These are phyloP conservation scores for Lerista edwardsae DNA, from an alignment of 2,797 vertebrate genomes.

Conservation along the genomic window DNA sequence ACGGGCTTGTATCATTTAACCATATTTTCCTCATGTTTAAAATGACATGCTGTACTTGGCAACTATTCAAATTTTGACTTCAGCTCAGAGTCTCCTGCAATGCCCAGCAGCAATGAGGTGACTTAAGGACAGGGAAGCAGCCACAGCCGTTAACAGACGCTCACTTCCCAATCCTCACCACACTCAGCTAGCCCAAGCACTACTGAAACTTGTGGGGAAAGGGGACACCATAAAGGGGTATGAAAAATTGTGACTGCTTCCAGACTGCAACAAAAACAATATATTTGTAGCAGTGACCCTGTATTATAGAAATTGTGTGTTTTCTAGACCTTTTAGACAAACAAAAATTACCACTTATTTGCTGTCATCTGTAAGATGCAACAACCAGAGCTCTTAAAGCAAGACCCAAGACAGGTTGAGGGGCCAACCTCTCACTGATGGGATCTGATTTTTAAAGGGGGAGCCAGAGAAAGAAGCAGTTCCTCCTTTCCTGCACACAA, in stretches of 20 bases:
- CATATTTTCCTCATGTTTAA: slow-evolving; percentile 57
- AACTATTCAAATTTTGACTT: slow-evolving; percentile 55
- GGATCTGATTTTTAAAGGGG: no score
- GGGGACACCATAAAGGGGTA: neutral
- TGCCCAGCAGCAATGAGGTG: slow-evolving; percentile 55
- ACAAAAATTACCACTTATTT: neutral
- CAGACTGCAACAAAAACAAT: neutral
- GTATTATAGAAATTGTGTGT: neutral
- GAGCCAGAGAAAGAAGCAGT: no score
- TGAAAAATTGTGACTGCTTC: neutral
- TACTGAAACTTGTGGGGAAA: neutral
- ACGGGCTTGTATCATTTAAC: slow-evolving; percentile 52
- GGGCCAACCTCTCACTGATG: neutral
- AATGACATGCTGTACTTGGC: slow-evolving; percentile 64
- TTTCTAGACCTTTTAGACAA: neutral
- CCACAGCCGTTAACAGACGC: no score
- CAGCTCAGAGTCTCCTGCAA: slow-evolving; percentile 51
- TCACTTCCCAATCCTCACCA: neutral
- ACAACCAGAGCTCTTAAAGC: no score
- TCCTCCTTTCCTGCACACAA: no score
- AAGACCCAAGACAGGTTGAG: neutral
- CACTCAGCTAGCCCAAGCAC: neutral
- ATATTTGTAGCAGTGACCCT: neutral
- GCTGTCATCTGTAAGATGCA: neutral
- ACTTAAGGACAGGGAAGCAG: slow-evolving; percentile 59